A percentile compares a stretch with the other conserved stretches of the same genome.
Evolutionary conservation across 1,140 invertebrate species (phyloP).

Genomic region (Diuraphis noxia): DNA sequence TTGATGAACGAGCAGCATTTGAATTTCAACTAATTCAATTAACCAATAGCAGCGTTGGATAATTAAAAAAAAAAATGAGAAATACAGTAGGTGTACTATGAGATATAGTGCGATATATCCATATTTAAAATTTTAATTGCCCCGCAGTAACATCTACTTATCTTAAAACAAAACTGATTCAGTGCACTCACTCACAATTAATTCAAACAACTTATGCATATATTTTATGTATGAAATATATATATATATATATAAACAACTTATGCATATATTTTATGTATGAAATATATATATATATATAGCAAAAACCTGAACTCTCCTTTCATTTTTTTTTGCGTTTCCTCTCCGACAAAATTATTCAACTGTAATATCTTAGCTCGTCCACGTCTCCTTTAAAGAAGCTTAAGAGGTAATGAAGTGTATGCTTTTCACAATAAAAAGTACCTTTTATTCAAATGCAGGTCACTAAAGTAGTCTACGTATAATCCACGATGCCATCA

Average conservation of each 20-base stretch:
- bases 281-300: not conserved
- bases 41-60: not conserved
- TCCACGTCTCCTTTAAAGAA: constrained; percentile 13
- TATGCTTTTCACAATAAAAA: constrained; percentile 46
- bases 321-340: constrained; percentile 38
- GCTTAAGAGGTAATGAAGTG: constrained; percentile 50
- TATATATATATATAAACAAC: too few species aligned
- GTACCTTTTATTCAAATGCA: constrained; percentile 43
- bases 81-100: not conserved
- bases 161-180: not conserved
- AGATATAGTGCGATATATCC: not conserved
- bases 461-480: constrained; percentile 11
- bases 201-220: not conserved
- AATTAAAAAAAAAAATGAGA: not conserved
- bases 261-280: not conserved
- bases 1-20: constrained; percentile 4
- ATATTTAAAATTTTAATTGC: not conserved
- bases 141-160: not conserved
- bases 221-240: not conserved
- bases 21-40: constrained; percentile 8
- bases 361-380: constrained; percentile 45
- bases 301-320: not conserved
- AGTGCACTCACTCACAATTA: not conserved
- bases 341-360: constrained; percentile 40
- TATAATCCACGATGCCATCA: not conserved